Evolutionary conservation across 2,113 vertebrate species (phyloP).

Genomic region (Corvus moneduloides): DNA sequence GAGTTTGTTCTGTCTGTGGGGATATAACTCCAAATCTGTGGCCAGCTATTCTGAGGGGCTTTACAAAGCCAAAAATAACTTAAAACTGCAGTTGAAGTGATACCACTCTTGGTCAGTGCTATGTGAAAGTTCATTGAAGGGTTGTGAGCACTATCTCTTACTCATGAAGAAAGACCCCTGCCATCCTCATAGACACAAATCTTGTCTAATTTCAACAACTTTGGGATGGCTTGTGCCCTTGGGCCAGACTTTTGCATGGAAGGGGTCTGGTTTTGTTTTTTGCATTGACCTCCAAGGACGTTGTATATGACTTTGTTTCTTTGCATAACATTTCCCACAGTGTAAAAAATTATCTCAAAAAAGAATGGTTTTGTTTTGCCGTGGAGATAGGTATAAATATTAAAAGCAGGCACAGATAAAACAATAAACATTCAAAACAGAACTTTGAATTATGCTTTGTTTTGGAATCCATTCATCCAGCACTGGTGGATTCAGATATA

Average conservation of each 20-base stretch:
- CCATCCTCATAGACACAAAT: not conserved
- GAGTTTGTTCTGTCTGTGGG: not conserved
- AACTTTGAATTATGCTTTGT: not conserved
- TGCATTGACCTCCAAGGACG: not conserved
- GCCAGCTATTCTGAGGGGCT: not conserved
- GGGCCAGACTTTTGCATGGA: not conserved
- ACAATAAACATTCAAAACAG: not conserved
- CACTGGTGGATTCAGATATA: not conserved
- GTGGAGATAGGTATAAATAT: not conserved
- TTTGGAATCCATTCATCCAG: not conserved
- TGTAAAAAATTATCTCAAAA: not conserved
- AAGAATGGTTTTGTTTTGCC: not conserved
- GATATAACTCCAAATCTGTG: not conserved
- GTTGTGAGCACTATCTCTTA: not conserved
- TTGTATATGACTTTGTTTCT: not conserved
- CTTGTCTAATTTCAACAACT: not conserved
- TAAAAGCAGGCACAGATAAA: not conserved
- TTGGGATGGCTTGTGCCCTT: not conserved
- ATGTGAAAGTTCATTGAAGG: not conserved
- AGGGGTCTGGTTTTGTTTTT: not conserved
- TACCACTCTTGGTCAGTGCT: not conserved
- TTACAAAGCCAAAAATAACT: not conserved
- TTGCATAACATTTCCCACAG: not conserved
- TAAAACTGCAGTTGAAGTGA: not conserved
- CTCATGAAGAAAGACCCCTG: not conserved